phyloP scores from a whole-genome alignment of 2,797 vertebrate species.

The Phrynocephalus vlangalii region DNA sequence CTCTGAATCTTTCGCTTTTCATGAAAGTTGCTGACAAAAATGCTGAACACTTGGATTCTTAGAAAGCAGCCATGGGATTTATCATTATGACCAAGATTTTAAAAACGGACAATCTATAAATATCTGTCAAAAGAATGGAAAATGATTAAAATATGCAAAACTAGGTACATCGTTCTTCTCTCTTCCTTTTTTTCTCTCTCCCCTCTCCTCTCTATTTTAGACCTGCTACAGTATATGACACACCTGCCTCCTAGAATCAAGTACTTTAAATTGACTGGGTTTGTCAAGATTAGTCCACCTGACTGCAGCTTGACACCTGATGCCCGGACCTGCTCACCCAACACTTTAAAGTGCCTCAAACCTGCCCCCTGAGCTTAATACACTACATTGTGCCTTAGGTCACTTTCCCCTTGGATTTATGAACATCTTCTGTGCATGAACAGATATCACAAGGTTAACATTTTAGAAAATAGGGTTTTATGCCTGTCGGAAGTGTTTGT shows the following conservation, averaged over 20 bases:
- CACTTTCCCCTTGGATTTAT: not conserved
- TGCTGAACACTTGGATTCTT: not conserved
- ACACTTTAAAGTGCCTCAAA: not conserved
- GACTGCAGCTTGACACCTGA: constrained; percentile 40
- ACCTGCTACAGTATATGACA: constrained; percentile 55
- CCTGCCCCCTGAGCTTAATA: not conserved
- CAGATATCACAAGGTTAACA: not conserved
- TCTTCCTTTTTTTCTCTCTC: constrained; percentile 31
- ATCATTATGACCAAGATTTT: constrained; percentile 28
- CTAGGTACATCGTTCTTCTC: constrained; percentile 34
- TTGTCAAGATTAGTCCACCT: constrained; percentile 45
- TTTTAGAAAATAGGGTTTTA: not conserved
- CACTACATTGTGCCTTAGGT: not conserved
- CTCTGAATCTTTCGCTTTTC: not conserved
- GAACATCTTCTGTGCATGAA: not conserved
- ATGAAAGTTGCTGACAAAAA: constrained; percentile 31
- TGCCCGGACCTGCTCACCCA: constrained; percentile 40
- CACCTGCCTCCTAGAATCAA: not conserved
- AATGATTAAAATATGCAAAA: constrained; percentile 55
- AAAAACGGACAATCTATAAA: constrained; percentile 56
- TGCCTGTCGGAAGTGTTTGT: not conserved
- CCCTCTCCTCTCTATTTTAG: constrained; percentile 7
- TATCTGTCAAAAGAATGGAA: constrained; percentile 52
- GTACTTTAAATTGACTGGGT: constrained; percentile 32
- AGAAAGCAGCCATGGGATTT: constrained; percentile 44